Evolutionary conservation across 2,113 vertebrate genomes (phyloP), one percentile per base, ranked within the genome.

Genomic region (Heterotilapia buettikoferi): DNA sequence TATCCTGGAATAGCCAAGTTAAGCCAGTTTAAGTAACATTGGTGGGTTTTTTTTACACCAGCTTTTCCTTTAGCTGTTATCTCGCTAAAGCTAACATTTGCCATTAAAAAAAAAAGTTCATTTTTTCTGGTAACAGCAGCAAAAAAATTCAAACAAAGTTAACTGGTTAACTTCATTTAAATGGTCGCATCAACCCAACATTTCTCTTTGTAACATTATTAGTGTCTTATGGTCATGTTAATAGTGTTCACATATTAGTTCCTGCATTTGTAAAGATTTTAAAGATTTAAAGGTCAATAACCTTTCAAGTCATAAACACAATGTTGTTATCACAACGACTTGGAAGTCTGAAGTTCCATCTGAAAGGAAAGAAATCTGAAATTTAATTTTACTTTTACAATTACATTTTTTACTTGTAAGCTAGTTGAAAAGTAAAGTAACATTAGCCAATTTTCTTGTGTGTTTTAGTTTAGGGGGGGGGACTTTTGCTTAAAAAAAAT

Each of bases 101-200:
- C 4, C 0, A 73, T 45, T 6, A n/a, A 52, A 24, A 13, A 9
- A 10, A 26, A 47, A 26, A 3, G 0, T 16, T 40, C 8, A 7
- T 21, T 45, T 24, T 24, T 71, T 71, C 38, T 73, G 2, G 38
- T 45, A 73, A 73, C 68, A 26, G 8, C 68, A 1, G 38, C 38
- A 73, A 45, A 73, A 8, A 0, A 45, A 73, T 1, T 73, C 1
- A 26, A 24, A 43, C 38, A 16, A 47, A 47, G 24, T 29, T 47
- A 12, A 47, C 14, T 10, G 16, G 0, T 18, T 11, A 76, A 19
- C 24, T 2, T 76, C 1, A 29, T 24, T 50, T 47, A 7, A 29
- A 76, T 12, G 6, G 6, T 76, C 71, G 47, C 71, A 29, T 47
- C 45, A 76, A 76, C 5, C 9, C 9, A 18, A 19, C 43, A 29